These are phyloP conservation scores for Epizoanthus illoricatus DNA, from an alignment of 92 coral and sea anemone genomes.

Conservation along the genomic window DNA sequence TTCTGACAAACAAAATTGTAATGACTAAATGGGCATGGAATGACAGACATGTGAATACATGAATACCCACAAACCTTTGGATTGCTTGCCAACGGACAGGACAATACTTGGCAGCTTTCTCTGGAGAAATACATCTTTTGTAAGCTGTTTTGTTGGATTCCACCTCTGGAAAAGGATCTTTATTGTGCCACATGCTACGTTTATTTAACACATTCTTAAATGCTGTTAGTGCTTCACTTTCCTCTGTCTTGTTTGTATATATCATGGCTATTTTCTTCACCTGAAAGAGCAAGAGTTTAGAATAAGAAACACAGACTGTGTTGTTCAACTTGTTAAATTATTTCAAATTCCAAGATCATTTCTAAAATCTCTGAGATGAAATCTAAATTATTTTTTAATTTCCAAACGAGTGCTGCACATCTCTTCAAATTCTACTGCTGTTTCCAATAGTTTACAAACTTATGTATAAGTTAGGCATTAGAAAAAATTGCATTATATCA, in stretches of 20 bases:
- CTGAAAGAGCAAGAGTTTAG: slow-evolving; percentile 41
- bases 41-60: background rate
- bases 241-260: slow-evolving; percentile 58
- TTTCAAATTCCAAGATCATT: no score
- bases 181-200: slow-evolving; percentile 76
- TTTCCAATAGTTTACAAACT: no score
- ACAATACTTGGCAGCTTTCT: slow-evolving; percentile 69
- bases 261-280: slow-evolving; percentile 75
- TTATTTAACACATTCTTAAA: slow-evolving; percentile 65
- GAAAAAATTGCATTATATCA: no score
- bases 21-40: background rate
- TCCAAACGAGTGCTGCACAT: no score
- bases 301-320: background rate
- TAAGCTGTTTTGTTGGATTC: slow-evolving; percentile 81
- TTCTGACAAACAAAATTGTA: background rate
- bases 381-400: no score
- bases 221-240: slow-evolving; percentile 56
- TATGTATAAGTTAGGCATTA: no score
- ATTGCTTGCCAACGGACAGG: slow-evolving; percentile 81
- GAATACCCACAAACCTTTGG: slow-evolving; percentile 26
- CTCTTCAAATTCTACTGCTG: no score
- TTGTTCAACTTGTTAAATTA: no score
- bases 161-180: slow-evolving; percentile 77
- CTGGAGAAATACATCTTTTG: slow-evolving; percentile 61
- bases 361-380: no score